These are phyloP conservation scores for Rhizoglyphus robini DNA, from an alignment of 1,140 invertebrate genomes.

Conservation along the genomic window DNA sequence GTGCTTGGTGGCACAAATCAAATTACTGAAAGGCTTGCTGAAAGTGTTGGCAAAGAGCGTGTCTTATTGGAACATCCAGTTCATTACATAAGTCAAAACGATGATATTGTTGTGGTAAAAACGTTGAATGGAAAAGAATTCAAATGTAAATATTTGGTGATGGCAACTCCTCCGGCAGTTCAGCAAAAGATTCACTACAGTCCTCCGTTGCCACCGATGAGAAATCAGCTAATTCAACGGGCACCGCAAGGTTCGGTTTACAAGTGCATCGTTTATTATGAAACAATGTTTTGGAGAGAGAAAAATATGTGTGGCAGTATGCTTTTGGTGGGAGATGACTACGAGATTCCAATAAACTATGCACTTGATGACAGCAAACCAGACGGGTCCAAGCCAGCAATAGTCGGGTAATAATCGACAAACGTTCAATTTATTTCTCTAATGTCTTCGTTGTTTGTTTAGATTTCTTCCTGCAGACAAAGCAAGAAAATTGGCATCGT, in stretches of 20 bases:
- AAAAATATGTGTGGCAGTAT: conserved; percentile 28
- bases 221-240: conserved; percentile 33
- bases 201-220: conserved; percentile 30
- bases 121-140: conserved; percentile 26
- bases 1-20: conserved; percentile 35
- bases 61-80: conserved; percentile 26
- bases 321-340: conserved; percentile 14
- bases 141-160: conserved; percentile 30
- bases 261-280: conserved; percentile 34
- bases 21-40: conserved; percentile 31
- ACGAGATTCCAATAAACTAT: conserved; percentile 23
- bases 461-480: conserved; percentile 24
- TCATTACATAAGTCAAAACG: conserved; percentile 22
- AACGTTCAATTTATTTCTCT: background rate
- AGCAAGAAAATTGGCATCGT: conserved; percentile 15
- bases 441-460: background rate
- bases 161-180: conserved; percentile 31
- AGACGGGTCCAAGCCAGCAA: conserved; percentile 32
- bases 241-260: conserved; percentile 31
- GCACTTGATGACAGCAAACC: conserved; percentile 33
- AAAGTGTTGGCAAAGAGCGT: conserved; percentile 28
- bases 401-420: too few relatives aligned
- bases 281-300: conserved; percentile 33
- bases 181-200: conserved; percentile 35
- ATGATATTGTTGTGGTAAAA: conserved; percentile 23